Base-by-base conservation (phyloP, 2,113 vertebrate genomes). In the Pomatostomus ruficeps region DNA sequence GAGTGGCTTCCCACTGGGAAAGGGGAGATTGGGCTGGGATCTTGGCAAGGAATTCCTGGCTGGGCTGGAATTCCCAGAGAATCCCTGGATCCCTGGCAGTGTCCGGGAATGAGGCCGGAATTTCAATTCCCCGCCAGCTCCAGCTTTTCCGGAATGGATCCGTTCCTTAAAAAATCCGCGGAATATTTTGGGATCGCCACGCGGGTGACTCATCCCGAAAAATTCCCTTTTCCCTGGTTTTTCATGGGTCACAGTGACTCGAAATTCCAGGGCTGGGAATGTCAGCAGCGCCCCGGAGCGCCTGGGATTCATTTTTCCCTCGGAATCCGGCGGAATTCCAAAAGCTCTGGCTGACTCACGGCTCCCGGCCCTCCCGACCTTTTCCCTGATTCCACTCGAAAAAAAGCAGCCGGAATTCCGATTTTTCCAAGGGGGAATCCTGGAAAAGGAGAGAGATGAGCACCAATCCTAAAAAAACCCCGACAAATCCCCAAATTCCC, bases 121-220 rank as follows among this genome's bases (percentile, higher is more conserved):
- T 11, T 45, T 26, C 13, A 83, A 45, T 54, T 26, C 17, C 36
- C 6, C 67, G 7, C 48, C 5, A 1, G 17, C 21, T 38, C 22
- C 57, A 7, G 36, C 21, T 38, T 18, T 26, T 45, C 46, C 1
- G 0, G 38, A 17, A 45, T 9, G 38, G 48, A 11, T 0, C 0
- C 26, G 14, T 54, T 17, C 67, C 48, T 36, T 45, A 22, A 45
- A 52, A 13, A 13, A 52, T 2, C 57, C 3, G 2, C 3, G 33
- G 48, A 45, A 72, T 54, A 54, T 83, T 83, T 54, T 1, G 4
- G 46, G 25, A 43, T 61, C 66, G 29, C 45, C 79, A 43, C 45
- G 7, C 3, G 3, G 13, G 67, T 52, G 57, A 62, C 57, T 83
- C 67, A 83, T 62, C 48, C 48, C 33, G 0, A 38, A 43, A 61